Evolutionary conservation across 2,888 invertebrate species (phyloP).

Genomic region (Brenthis ino): DNA sequence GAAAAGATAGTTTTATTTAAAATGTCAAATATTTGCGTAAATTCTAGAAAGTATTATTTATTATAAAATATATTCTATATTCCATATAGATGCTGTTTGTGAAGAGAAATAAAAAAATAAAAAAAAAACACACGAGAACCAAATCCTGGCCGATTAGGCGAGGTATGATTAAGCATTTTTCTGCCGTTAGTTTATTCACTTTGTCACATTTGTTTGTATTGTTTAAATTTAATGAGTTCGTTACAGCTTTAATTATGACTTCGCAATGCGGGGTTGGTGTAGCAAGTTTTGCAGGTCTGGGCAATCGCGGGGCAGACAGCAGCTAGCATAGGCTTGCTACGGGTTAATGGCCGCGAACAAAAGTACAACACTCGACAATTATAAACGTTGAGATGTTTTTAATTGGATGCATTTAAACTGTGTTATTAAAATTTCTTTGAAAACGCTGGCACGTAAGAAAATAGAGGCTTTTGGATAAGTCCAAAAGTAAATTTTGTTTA

Average conservation of each 20-base stretch:
- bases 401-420: slow-evolving; percentile 16
- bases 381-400: slow-evolving; percentile 20
- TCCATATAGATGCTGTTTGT: too few relatives aligned
- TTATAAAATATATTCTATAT: too few relatives aligned
- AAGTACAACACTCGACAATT: slow-evolving; percentile 16
- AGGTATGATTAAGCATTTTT: too few relatives aligned
- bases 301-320: neutral
- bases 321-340: slow-evolving; percentile 9
- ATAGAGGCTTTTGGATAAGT: too few relatives aligned
- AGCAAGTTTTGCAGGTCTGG: neutral
- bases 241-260: slow-evolving; percentile 15
- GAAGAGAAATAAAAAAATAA: too few relatives aligned
- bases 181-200: neutral
- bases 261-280: slow-evolving; percentile 23
- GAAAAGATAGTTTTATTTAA: too few relatives aligned
- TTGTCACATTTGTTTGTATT: slow-evolving; percentile 3
- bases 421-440: slow-evolving; percentile 5
- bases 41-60: too few relatives aligned
- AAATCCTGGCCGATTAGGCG: too few relatives aligned
- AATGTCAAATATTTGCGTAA: too few relatives aligned
- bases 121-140: too few relatives aligned
- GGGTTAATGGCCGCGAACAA: slow-evolving; percentile 4
- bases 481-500: too few relatives aligned
- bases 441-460: neutral
- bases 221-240: slow-evolving; percentile 20